These are phyloP conservation scores for Mythimna loreyi DNA, from an alignment of 2,888 invertebrate genomes.

Conservation along the genomic window DNA sequence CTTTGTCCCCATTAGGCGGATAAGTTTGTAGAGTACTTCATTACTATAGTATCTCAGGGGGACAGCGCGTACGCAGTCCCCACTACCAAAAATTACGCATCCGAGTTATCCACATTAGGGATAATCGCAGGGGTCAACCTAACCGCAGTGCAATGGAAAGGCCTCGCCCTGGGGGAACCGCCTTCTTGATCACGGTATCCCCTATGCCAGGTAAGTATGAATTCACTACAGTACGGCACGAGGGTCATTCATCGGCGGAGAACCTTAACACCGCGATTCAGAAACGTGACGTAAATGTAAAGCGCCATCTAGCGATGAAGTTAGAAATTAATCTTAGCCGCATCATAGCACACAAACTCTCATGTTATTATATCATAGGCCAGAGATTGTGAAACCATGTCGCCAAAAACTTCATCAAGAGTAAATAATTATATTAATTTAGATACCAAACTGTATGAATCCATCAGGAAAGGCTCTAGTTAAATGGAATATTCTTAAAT, in stretches of 20 bases:
- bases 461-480: too few relatives aligned
- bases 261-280: conserved; percentile 30
- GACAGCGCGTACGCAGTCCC: conserved; percentile 8
- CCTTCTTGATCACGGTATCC: conserved; percentile 25
- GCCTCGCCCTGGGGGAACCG: conserved; percentile 32
- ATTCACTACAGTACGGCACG: neutral
- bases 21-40: too few relatives aligned
- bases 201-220: conserved; percentile 33
- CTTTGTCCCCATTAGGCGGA: too few relatives aligned
- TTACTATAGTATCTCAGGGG: conserved; percentile 2
- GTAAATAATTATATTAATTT: too few relatives aligned
- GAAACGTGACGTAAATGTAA: conserved; percentile 13
- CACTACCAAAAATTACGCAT: conserved; percentile 32
- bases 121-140: conserved; percentile 31
- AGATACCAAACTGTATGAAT: too few relatives aligned
- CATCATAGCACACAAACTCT: neutral
- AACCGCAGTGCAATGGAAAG: conserved; percentile 27
- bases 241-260: conserved; percentile 8
- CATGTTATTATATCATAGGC: too few relatives aligned
- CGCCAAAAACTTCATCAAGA: too few relatives aligned
- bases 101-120: conserved; percentile 34
- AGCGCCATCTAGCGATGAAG: conserved; percentile 22
- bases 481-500: too few relatives aligned
- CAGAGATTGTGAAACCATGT: too few relatives aligned
- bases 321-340: neutral